Percentiles rank a stretch among this genome's conserved stretches.
Conservation (phyloP, 1,140 invertebrate genomes). For the Zaprionus davidi region DNA sequence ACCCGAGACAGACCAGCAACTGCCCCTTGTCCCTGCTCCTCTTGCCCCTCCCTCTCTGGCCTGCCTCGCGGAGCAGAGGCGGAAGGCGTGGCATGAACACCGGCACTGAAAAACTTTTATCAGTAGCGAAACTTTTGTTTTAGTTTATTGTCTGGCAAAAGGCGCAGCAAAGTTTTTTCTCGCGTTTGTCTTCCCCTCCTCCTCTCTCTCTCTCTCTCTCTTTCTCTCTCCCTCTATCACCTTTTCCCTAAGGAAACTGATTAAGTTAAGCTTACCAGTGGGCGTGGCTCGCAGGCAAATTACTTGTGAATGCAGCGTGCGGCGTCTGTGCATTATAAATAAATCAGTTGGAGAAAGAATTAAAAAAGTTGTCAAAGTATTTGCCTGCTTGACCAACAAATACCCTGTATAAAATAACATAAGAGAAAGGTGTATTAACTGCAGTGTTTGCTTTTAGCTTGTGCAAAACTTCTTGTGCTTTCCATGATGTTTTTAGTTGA, state of each 20-base stretch:
- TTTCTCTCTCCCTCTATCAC: neutral
- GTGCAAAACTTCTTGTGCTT: too few relatives aligned
- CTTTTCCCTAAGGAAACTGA: constrained; percentile 52
- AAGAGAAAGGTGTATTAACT: too few relatives aligned
- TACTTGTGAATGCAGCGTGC: constrained; percentile 19
- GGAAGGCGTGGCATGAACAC: neutral
- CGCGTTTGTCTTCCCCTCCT: neutral
- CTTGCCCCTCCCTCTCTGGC: neutral
- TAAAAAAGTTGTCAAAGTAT: neutral
- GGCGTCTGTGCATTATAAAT: constrained; percentile 43
- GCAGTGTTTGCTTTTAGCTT: too few relatives aligned
- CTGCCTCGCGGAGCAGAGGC: neutral
- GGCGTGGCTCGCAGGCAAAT: constrained; percentile 44
- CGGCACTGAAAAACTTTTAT: constrained; percentile 58
- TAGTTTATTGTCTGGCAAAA: constrained; percentile 73
- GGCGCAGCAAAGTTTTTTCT: constrained; percentile 55
- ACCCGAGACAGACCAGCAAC: neutral
- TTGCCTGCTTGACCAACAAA: neutral
- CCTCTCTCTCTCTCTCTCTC: neutral
- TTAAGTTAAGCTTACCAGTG: constrained; percentile 54
- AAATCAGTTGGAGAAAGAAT: constrained; percentile 29
- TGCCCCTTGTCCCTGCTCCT: too few relatives aligned
- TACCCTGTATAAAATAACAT: neutral
- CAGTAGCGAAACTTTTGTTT: constrained; percentile 70
- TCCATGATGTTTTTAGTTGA: too few relatives aligned